Evolutionary conservation across 35 echinoderm and acorn worm species (phyloP).

Genomic region (Acanthaster planci): DNA sequence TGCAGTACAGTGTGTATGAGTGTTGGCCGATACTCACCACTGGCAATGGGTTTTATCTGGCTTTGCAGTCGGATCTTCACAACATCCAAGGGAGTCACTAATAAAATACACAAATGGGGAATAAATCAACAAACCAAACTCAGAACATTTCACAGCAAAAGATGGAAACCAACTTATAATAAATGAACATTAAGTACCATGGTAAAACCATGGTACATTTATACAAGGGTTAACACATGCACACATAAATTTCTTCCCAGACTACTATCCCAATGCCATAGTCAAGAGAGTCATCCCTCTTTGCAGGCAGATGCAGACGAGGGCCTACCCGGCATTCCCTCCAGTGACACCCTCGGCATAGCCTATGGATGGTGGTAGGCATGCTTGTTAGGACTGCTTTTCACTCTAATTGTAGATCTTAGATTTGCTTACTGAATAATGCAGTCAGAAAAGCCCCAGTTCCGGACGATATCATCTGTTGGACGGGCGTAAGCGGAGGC

Average conservation of each 20-base stretch:
- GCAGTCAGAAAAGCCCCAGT: conserved; percentile 76
- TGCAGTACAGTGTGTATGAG: background rate
- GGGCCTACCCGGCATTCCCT: background rate
- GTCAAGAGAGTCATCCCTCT: too few species aligned
- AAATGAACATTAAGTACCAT: too few species aligned
- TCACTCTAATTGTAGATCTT: too few species aligned
- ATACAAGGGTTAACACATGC: too few species aligned
- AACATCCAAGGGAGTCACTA: conserved; percentile 96
- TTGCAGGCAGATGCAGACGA: too few species aligned
- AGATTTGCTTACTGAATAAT: conserved; percentile 65
- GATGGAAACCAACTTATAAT: too few species aligned
- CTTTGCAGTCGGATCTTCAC: conserved; percentile 91
- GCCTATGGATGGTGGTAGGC: background rate
- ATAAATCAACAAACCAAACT: too few species aligned
- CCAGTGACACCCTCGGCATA: background rate
- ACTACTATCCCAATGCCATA: too few species aligned
- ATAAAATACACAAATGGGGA: conserved; percentile 7
- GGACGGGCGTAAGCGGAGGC: conserved; percentile 50
- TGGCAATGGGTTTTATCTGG: conserved; percentile 80
- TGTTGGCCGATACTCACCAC: conserved; percentile 55
- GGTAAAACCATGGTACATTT: too few species aligned
- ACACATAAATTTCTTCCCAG: too few species aligned
- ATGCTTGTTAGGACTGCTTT: background rate
- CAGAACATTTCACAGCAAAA: too few species aligned
- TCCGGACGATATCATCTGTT: conserved; percentile 80